Percentiles rank a stretch among this genome's conserved stretches.
phyloP scores from a whole-genome alignment of 2,113 vertebrate genomes.

The Microtus oregoni region DNA sequence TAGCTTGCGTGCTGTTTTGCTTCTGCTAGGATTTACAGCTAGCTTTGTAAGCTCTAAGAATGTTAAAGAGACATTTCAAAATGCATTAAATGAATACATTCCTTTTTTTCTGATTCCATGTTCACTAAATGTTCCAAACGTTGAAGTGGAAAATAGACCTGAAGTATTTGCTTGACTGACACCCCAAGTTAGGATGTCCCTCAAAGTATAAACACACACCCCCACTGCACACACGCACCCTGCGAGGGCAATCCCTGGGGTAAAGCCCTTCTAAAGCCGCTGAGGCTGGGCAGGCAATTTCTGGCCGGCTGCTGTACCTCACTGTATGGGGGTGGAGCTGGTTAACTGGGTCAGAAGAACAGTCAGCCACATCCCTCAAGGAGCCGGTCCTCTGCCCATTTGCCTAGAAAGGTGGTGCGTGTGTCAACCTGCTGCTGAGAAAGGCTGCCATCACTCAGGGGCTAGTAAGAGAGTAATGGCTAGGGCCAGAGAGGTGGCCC shows the following conservation, averaged over 20 bases:
- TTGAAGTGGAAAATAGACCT: slow-evolving; percentile 60
- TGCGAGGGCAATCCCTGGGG: slow-evolving; percentile 24
- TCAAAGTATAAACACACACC: slow-evolving; percentile 41
- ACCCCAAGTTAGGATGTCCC: neutral
- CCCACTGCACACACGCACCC: neutral
- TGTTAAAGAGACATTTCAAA: slow-evolving; percentile 63
- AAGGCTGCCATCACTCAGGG: neutral
- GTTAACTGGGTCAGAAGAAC: neutral
- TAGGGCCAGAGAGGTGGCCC: neutral
- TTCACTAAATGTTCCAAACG: slow-evolving; percentile 48
- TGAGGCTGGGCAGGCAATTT: slow-evolving; percentile 22
- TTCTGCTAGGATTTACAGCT: neutral
- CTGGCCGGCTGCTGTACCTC: neutral
- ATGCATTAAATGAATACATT: slow-evolving; percentile 16
- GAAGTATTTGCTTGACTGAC: slow-evolving; percentile 58
- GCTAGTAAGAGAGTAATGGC: neutral
- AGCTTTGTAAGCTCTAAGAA: slow-evolving; percentile 42
- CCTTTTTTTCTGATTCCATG: slow-evolving; percentile 55
- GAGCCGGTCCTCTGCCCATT: neutral
- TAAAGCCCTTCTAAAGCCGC: neutral
- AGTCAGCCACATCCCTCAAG: neutral
- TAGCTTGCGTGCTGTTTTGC: slow-evolving; percentile 51
- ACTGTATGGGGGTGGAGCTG: neutral
- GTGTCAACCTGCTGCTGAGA: neutral
- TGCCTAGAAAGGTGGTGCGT: neutral